Conservation (phyloP, 2,888 invertebrate species). For the Patella pellucida region DNA sequence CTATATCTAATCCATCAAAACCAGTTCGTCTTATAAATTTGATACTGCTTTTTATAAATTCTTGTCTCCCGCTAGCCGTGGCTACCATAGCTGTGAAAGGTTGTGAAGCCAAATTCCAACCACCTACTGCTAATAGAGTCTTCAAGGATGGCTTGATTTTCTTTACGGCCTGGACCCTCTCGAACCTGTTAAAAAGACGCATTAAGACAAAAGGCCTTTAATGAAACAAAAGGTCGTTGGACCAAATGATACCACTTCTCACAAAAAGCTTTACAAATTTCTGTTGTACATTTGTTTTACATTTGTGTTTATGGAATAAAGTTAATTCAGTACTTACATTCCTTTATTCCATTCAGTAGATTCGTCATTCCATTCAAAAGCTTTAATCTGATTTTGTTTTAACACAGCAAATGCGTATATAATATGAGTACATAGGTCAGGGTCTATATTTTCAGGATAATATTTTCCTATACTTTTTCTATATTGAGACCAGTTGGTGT, state of each 20-base stretch:
- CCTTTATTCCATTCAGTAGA: slow-evolving; percentile 52
- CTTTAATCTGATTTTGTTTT: slow-evolving; percentile 92
- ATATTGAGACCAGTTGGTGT: slow-evolving; percentile 99
- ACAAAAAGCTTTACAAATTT: too few species aligned
- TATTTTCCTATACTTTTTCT: slow-evolving; percentile 92
- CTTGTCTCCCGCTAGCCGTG: background rate
- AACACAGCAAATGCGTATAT: slow-evolving; percentile 98
- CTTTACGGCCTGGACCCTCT: slow-evolving; percentile 14
- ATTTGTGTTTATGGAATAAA: background rate
- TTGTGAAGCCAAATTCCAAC: slow-evolving; percentile 52
- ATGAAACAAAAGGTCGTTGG: too few species aligned
- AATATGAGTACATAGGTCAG: slow-evolving; percentile 94
- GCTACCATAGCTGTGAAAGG: slow-evolving; percentile 50
- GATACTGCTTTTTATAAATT: slow-evolving; percentile 24
- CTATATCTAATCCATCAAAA: slow-evolving; percentile 89
- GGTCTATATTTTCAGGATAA: slow-evolving; percentile 92
- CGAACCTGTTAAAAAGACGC: slow-evolving; percentile 15
- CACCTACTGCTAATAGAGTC: slow-evolving; percentile 52
- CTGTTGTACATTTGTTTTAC: too few species aligned
- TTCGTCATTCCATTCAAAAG: slow-evolving; percentile 95
- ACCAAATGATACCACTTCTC: too few species aligned
- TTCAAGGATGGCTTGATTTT: slow-evolving; percentile 42
- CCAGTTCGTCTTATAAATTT: slow-evolving; percentile 69
- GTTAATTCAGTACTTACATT: slow-evolving; percentile 44
- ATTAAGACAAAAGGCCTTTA: too few species aligned